phyloP scores from a whole-genome alignment of 2,888 invertebrate species.

The Cybosia mesomella region DNA sequence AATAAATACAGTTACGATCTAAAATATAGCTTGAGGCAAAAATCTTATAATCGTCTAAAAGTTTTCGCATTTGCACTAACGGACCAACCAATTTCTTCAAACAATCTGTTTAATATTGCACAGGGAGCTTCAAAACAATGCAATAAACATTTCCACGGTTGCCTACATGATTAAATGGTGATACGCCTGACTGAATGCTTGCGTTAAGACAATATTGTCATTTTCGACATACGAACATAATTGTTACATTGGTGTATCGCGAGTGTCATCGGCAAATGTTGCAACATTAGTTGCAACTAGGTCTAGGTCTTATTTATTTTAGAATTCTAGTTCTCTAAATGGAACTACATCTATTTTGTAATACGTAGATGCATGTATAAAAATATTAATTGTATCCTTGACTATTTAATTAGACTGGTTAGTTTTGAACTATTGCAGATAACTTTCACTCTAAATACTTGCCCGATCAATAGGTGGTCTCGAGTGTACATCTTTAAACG shows the following conservation, averaged over 20 bases:
- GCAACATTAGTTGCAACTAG: conserved; percentile 34
- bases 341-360: conserved; percentile 2
- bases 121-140: conserved; percentile 21
- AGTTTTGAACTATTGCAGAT: not conserved
- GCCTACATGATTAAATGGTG: conserved; percentile 38
- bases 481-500: not conserved
- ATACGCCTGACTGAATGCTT: conserved; percentile 38
- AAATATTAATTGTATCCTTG: not conserved
- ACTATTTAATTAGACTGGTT: not conserved
- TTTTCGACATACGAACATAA: conserved; percentile 37
- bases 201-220: conserved; percentile 32
- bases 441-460: not conserved
- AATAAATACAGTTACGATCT: too few species aligned
- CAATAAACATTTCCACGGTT: conserved; percentile 32
- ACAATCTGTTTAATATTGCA: not conserved
- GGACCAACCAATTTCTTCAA: too few species aligned
- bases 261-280: conserved; percentile 42
- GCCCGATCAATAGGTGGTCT: not conserved
- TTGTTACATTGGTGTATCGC: conserved; percentile 28
- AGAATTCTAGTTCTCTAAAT: conserved; percentile 15
- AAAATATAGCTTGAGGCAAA: too few species aligned
- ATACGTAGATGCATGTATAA: conserved; percentile 1
- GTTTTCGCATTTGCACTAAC: too few species aligned
- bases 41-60: too few species aligned
- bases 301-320: conserved; percentile 48